Base-by-base conservation (phyloP, 2,113 vertebrate genomes). In the Arvicanthis niloticus region DNA sequence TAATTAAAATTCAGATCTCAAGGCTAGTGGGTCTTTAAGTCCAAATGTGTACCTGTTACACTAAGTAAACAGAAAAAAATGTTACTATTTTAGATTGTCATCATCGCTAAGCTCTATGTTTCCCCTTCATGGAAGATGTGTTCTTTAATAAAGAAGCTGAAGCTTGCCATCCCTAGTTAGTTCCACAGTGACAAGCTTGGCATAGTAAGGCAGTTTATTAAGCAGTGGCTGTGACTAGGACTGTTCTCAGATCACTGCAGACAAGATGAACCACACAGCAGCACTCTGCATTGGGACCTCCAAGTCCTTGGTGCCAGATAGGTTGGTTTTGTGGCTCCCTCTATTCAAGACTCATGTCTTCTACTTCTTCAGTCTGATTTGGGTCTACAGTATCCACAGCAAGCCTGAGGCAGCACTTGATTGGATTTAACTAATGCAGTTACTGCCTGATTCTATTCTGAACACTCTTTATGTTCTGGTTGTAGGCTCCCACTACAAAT, bases 401-500 rank as follows among this genome's bases (percentile, higher is more conserved):
- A 87, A 91, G 68, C 88, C 88, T 89, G 26, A 70, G 42, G 82
- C 17, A 60, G 24, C 29, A 13, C 42, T 90, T 95, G 89, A 96
- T 88, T 88, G 92, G 51, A 86, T 92, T 95, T 95, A 91, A 60
- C 88, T 85, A 85, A 95, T 88, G n/a, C n/a, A 92, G 45, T 92
- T 92, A 92, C 92, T 90, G 70, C 75, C 94, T 68, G 48, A 6
- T 60, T 93, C 60, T 34, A 53, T 88, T 85, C 37, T 73, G 45
- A 97, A 86, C 58, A 90, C 34, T 84, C 93, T 68, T 70, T 62
- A 85, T 93, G 37, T 75, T 78, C n/a, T 96, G 94, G 29, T 48
- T 91, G 29, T 90, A 85, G 48, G 75, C 26, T 95, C 58, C 82
- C 62, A 84, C 7, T 53, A 97, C 75, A 96, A 92, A 97, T 77